phyloP scores from a whole-genome alignment of 2,888 invertebrate species.

The Marronus borbonicus region DNA sequence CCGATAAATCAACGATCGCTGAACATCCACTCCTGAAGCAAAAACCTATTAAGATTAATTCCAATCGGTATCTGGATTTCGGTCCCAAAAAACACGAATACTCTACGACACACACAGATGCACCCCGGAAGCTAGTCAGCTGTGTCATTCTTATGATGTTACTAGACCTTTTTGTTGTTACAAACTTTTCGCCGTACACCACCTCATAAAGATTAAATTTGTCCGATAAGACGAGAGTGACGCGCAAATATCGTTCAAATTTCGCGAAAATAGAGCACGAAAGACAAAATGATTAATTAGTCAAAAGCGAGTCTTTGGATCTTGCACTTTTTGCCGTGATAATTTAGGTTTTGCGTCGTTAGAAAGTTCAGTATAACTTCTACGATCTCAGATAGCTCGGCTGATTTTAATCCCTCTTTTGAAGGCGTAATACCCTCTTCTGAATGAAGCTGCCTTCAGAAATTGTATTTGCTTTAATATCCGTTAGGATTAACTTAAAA shows the following conservation, averaged over 20 bases:
- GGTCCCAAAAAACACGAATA: neutral
- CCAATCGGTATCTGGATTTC: neutral
- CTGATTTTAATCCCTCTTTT: constrained; percentile 32
- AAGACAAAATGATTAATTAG: constrained; percentile 31
- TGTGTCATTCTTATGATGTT: too few species aligned
- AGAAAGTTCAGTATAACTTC: constrained; percentile 26
- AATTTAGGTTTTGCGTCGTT: constrained; percentile 21
- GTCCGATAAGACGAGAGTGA: neutral
- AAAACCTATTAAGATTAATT: neutral
- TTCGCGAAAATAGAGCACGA: constrained; percentile 14
- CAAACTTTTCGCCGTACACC: too few species aligned
- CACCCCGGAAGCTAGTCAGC: neutral
- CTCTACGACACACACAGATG: neutral
- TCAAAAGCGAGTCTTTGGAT: constrained; percentile 2
- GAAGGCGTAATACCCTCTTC: constrained; percentile 14
- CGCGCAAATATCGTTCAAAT: neutral
- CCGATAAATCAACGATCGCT: neutral
- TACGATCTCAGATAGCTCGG: neutral
- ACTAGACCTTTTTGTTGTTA: too few species aligned
- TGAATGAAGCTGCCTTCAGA: constrained; percentile 11
- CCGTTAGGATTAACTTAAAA: too few species aligned
- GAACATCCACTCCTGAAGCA: neutral
- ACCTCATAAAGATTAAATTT: neutral
- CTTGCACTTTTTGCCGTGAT: constrained; percentile 17
- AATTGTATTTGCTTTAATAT: constrained; percentile 10